Evolutionary conservation across 2,888 invertebrate species (phyloP), one percentile per base, ranked within the genome.

Genomic region (Saturnia pavonia): DNA sequence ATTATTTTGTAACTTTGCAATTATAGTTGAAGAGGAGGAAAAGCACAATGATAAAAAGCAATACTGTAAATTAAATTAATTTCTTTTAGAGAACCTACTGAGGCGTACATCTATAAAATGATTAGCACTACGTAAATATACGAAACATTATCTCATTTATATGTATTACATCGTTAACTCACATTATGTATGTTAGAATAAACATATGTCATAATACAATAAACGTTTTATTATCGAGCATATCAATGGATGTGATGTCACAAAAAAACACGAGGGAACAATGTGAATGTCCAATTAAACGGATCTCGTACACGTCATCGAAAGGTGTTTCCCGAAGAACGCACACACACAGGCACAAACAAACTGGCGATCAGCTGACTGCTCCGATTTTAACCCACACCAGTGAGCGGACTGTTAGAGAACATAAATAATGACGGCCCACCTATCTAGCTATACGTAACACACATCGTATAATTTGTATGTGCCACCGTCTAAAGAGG

Each of bases 291-390:
- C 93, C 92, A 94, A 93, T 94, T 94, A 93, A 92, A 91, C 90
- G 89, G 86, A 91, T 89, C 91, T 89, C 89, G 89, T 84, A 89
- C 90, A 91, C 94, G 93, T 94, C 93, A 94, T 93, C 92, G 89
- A 90, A 93, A 93, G 94, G 94, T 94, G 94, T 94, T 94, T 93
- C 94, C 94, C 94, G 91, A 94, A 92, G 94, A 93, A 90, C 90
- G 90, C 88, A 88, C 88, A 85, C 88, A 89, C 89, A 88, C 85
- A 88, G 45, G 88, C 88, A 84, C 88, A 89, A 88, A 88, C 85
- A 88, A 80, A 75, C 45, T 71, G 78, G 83, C 85, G 89, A 92
- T 91, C 93, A 94, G 93, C 93, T 93, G 93, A 93, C 90, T 93
- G 93, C 93, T 93, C 93, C 90, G 93, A 94, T 94, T 93, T 92